phyloP scores from a whole-genome alignment of 1,140 invertebrate genomes.

The Trichonephila clavipes region DNA sequence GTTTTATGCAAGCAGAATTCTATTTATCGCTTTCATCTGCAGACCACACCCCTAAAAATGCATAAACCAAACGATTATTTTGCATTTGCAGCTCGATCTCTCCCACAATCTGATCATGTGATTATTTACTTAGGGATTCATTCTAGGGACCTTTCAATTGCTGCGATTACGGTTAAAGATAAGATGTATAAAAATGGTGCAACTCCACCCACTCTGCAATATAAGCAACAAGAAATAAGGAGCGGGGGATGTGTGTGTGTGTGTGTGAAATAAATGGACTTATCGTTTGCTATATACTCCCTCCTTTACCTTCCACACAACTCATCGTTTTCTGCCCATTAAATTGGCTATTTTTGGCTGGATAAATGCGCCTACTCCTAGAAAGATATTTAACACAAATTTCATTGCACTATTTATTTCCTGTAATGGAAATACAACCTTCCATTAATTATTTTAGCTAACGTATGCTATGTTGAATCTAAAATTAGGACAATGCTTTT shows the following conservation, averaged over 20 bases:
- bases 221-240: not conserved
- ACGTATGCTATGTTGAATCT: too few relatives aligned
- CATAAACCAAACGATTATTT: slow-evolving; percentile 33
- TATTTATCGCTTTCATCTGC: not conserved
- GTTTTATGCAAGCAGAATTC: not conserved
- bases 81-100: not conserved
- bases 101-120: not conserved
- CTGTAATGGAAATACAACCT: too few relatives aligned
- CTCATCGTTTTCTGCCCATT: not conserved
- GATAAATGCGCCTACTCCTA: not conserved
- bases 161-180: slow-evolving; percentile 38
- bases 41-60: not conserved
- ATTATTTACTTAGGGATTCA: slow-evolving; percentile 53
- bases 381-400: too few relatives aligned
- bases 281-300: slow-evolving; percentile 14
- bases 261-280: slow-evolving; percentile 36
- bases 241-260: too few relatives aligned
- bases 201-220: slow-evolving; percentile 44
- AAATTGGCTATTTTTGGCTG: not conserved
- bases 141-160: slow-evolving; percentile 49
- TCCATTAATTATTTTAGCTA: too few relatives aligned
- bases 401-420: too few relatives aligned
- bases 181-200: slow-evolving; percentile 44
- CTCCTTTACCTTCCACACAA: not conserved
- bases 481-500: too few relatives aligned